Evolutionary conservation across 2,888 invertebrate species (phyloP), one percentile per base, ranked within the genome.

Genomic region (Cantharis rustica): DNA sequence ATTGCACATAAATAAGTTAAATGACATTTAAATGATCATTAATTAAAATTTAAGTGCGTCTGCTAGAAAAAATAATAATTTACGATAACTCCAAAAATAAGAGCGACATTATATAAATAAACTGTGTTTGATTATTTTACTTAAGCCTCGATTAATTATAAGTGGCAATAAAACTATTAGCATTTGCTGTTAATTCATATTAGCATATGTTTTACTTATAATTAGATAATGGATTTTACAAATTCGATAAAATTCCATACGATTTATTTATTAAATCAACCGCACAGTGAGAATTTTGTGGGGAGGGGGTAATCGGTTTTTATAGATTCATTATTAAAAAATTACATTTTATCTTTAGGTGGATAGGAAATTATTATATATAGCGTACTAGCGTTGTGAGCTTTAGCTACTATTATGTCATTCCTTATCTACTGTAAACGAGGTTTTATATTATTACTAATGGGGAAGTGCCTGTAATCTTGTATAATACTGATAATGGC

Each of bases 181-280:
- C 62, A 69, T 66, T 75, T 68, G 68, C 23, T 69, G 47, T 61
- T 61, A 47, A 23, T 75, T 70, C 66, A 63, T 27, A 66, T 64
- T 16, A 75, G 71, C 75, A 75, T 75, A 75, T 75, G 75, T 72
- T 72, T 75, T 20, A 15, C 68, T 71, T 62, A 68, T 72, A 75
- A 68, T 27, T 63, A 71, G 71, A 71, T 75, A 75, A 75, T 75
- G 61, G 9, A 20, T 9, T 75, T 71, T 75, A 71, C 72, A 61
- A 74, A 70, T 69, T 74, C 62, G 73, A 64, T 47, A n/a, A 47
- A 47, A n/a, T 47, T 47, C 7, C 9, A n/a, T 47, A 47, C 13
- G 31, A 31, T 47, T 47, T 47, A 47, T 47, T n/a, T n/a, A 47
- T 47, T n/a, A 47, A 47, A 47, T 7, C 47, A 66, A 23, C 23